A percentile compares a stretch with the other conserved stretches of the same genome.
Evolutionary conservation across 64 coral and sea anemone species (phyloP).

Genomic region (Montipora foliosa): DNA sequence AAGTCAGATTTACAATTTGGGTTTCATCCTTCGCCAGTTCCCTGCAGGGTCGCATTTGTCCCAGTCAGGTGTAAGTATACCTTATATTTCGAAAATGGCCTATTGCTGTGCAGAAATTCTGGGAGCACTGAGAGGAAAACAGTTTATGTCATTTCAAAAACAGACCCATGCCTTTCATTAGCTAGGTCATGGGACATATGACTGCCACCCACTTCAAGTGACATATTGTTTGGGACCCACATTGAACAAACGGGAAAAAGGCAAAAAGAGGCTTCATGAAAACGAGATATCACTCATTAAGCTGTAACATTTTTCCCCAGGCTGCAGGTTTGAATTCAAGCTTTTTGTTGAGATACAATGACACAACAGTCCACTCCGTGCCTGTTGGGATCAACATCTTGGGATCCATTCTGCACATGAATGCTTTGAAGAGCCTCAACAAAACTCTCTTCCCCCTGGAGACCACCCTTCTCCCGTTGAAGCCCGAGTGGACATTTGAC

Average conservation of each 20-base stretch:
- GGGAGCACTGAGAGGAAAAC: too few relatives aligned
- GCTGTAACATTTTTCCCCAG: constrained; percentile 6
- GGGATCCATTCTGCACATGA: constrained; percentile 83
- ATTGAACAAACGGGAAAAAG: too few relatives aligned
- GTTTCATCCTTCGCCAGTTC: constrained; percentile 69
- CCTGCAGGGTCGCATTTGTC: constrained; percentile 30
- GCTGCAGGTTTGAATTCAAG: constrained; percentile 28
- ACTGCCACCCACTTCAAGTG: too few relatives aligned
- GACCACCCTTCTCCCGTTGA: constrained; percentile 65
- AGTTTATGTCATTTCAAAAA: too few relatives aligned
- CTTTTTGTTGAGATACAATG: constrained; percentile 73
- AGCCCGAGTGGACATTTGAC: constrained; percentile 72
- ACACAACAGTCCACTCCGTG: constrained; percentile 71
- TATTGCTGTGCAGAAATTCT: too few relatives aligned
- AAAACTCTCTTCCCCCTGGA: constrained; percentile 66
- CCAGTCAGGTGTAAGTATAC: background rate
- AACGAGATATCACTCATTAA: background rate
- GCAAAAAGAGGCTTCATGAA: too few relatives aligned
- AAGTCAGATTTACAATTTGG: constrained; percentile 37
- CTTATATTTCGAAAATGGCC: too few relatives aligned
- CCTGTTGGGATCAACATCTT: constrained; percentile 86
- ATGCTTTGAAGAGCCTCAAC: constrained; percentile 58
- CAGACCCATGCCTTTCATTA: too few relatives aligned
- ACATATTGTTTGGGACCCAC: too few relatives aligned
- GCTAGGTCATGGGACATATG: too few relatives aligned